Evolutionary conservation across 2,113 vertebrate species (phyloP).

Genomic region (Rallus limicola): DNA sequence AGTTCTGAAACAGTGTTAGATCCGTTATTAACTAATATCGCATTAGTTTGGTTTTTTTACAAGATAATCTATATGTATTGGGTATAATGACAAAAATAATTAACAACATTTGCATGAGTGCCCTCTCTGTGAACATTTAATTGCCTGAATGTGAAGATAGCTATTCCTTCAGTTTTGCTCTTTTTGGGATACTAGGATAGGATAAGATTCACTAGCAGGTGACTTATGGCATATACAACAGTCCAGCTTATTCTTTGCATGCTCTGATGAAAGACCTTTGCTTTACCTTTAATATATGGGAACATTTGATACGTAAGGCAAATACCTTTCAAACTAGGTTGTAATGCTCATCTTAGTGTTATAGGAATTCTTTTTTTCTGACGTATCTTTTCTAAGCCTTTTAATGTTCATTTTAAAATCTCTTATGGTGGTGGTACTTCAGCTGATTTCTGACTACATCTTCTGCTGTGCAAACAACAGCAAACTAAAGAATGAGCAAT

Average conservation of each 20-base stretch:
- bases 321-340: background rate
- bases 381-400: background rate
- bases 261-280: background rate
- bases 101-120: background rate
- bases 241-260: background rate
- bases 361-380: background rate
- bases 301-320: background rate
- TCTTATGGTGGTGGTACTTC: background rate
- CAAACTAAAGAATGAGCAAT: background rate
- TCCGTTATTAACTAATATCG: background rate
- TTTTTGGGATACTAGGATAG: background rate
- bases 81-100: background rate
- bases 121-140: background rate
- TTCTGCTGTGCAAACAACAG: slow-evolving; percentile 11
- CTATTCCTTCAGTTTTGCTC: background rate
- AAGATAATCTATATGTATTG: background rate
- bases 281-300: background rate
- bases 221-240: background rate
- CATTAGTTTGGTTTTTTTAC: background rate
- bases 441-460: background rate
- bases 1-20: background rate
- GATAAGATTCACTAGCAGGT: background rate
- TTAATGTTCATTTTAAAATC: background rate
- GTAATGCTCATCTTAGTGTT: background rate
- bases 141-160: background rate